Evolutionary conservation across 2,888 invertebrate genomes (phyloP), one percentile per base, ranked within the genome.

Genomic region (Hypolimnas misippus): DNA sequence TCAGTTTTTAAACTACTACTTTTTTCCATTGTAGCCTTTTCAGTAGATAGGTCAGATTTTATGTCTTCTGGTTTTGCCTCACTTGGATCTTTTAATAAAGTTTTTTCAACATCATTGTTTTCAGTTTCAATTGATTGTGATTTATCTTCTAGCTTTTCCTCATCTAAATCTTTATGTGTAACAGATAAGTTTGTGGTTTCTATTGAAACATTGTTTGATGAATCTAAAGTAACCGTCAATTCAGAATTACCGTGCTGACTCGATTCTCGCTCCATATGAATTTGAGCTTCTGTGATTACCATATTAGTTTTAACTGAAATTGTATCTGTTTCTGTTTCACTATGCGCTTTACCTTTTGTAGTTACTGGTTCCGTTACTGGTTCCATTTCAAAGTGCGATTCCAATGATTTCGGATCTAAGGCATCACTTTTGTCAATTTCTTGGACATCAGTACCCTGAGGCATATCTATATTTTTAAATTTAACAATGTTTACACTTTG

Each of bases 201-300:
- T 57, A 92, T 89, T 5, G 90, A 90, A 16, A 92, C 89, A 60
- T 90, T 92, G 57, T 92, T 92, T 52, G 81, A 80, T 14, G 89
- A 86, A 79, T 91, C 91, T 42, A 92, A 77, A 40, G 82, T 90
- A 8, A 92, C 86, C 29, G 84, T 91, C 70, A 92, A 73, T 79
- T 91, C 91, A 31, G 91, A 86, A 75, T 82, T 89, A 14, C 87
- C 89, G 57, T 86, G 85, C 70, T 90, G 79, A 71, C 81, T 84
- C 8, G 85, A 83, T 69, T 91, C 85, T 57, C 88, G 84, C 73
- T 92, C 88, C 82, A 91, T 87, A 62, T 93, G 93, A 67, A 93
- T 89, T 81, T 92, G 90, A 21, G 92, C 93, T 85, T 93, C 93
- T 7, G 93, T 92, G 54, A 88, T 85, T 49, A 92, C 82, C 86